Conservation (phyloP, 2,888 invertebrate species). For the Ichneumoninae sp. region DNA sequence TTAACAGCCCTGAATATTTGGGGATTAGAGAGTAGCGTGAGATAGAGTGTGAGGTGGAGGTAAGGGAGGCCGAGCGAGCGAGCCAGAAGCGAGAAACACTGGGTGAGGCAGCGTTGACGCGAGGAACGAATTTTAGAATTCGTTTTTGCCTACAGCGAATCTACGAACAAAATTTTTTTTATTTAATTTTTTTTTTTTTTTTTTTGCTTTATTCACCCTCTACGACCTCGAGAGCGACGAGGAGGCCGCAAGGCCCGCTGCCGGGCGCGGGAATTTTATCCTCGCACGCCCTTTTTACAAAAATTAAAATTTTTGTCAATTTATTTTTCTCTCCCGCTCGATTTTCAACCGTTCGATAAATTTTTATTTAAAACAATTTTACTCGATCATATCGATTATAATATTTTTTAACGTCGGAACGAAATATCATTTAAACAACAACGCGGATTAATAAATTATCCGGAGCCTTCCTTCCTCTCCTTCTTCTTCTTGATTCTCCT, state of each 20-base stretch:
- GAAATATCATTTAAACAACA: neutral
- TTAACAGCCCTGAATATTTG: neutral
- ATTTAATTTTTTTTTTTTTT: neutral
- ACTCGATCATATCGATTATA: neutral
- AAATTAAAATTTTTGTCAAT: conserved; percentile 28
- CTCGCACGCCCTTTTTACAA: conserved; percentile 59
- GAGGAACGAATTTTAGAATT: conserved; percentile 27
- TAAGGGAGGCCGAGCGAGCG: conserved; percentile 2
- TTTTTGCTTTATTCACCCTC: neutral
- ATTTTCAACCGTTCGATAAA: neutral
- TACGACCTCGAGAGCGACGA: neutral
- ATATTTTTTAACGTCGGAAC: neutral
- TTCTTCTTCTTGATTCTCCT: neutral
- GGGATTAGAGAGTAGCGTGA: neutral
- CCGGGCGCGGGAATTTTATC: conserved; percentile 7
- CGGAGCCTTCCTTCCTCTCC: neutral
- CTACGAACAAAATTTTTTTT: neutral
- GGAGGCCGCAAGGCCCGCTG: neutral
- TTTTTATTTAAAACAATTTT: neutral
- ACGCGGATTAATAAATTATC: neutral
- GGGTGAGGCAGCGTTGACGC: conserved; percentile 44
- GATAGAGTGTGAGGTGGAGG: neutral
- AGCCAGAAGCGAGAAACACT: conserved; percentile 61
- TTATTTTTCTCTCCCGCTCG: conserved; percentile 44
- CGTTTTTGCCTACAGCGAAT: neutral